Conservation (phyloP, 2,113 vertebrate genomes). For the Typhlomys cinereus region DNA sequence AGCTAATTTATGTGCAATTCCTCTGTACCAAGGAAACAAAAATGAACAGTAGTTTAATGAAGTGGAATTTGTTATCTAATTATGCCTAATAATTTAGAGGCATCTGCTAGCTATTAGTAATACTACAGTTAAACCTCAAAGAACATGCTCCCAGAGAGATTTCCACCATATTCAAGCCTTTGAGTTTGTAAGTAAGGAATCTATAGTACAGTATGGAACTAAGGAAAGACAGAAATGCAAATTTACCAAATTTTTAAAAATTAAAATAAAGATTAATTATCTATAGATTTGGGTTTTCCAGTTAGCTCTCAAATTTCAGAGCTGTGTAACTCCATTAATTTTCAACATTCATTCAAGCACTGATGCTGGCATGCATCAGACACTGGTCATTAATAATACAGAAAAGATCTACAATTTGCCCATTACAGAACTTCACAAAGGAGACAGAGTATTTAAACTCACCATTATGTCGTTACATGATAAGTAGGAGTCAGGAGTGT, state of each 20-base stretch:
- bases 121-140: constrained; percentile 57
- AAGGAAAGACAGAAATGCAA: background rate
- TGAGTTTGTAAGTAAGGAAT: background rate
- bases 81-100: constrained; percentile 70
- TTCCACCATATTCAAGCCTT: constrained; percentile 37
- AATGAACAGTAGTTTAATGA: constrained; percentile 69
- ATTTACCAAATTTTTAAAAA: background rate
- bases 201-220: background rate
- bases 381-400: background rate
- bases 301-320: background rate
- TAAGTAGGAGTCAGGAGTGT: background rate
- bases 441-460: background rate
- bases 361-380: background rate
- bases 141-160: constrained; percentile 48
- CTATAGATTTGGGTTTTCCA: background rate
- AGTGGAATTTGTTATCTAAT: constrained; percentile 69
- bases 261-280: background rate
- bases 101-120: constrained; percentile 65
- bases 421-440: background rate
- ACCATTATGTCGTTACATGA: background rate
- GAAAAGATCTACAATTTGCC: background rate
- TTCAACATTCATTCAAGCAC: background rate
- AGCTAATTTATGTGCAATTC: constrained; percentile 62
- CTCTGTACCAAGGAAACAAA: constrained; percentile 61
- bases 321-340: background rate